A percentile compares a stretch with the other conserved stretches of the same genome.
Evolutionary conservation across 2,888 invertebrate genomes (phyloP).

Genomic region (Hypomecis punctinalis): DNA sequence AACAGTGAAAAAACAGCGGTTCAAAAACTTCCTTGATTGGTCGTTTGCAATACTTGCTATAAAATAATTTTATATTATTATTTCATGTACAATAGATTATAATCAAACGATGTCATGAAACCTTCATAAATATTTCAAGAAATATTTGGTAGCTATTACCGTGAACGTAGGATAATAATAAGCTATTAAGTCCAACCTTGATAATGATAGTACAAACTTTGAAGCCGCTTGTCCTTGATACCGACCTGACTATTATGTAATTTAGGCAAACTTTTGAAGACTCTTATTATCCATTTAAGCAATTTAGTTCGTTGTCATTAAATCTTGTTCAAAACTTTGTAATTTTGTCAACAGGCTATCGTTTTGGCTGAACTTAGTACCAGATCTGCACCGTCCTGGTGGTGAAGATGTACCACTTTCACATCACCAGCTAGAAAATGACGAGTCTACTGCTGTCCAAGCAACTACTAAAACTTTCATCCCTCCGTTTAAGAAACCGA

Average conservation of each 20-base stretch:
- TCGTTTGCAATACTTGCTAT: no score
- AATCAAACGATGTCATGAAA: no score
- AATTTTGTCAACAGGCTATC: constrained; percentile 87
- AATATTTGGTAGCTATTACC: background rate
- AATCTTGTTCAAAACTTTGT: background rate
- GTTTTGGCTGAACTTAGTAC: constrained; percentile 97
- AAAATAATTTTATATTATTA: no score
- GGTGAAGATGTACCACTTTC: constrained; percentile 93
- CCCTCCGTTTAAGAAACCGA: constrained; percentile 83
- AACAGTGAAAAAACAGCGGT: no score
- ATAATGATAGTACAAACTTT: constrained; percentile 8
- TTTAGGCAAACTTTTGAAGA: constrained; percentile 7
- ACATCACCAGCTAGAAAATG: constrained; percentile 93
- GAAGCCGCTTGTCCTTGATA: constrained; percentile 5
- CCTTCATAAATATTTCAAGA: no score
- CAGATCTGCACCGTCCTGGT: constrained; percentile 95
- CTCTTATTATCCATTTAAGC: background rate
- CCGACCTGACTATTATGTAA: constrained; percentile 6
- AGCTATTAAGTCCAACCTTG: constrained; percentile 1
- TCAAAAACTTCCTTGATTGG: no score
- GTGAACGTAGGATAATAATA: background rate
- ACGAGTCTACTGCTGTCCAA: constrained; percentile 85
- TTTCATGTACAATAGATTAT: no score
- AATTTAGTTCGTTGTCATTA: constrained; percentile 5
- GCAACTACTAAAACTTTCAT: constrained; percentile 85